phyloP scores from a whole-genome alignment of 2,113 vertebrate species.

The Cynopterus brachyotis region DNA sequence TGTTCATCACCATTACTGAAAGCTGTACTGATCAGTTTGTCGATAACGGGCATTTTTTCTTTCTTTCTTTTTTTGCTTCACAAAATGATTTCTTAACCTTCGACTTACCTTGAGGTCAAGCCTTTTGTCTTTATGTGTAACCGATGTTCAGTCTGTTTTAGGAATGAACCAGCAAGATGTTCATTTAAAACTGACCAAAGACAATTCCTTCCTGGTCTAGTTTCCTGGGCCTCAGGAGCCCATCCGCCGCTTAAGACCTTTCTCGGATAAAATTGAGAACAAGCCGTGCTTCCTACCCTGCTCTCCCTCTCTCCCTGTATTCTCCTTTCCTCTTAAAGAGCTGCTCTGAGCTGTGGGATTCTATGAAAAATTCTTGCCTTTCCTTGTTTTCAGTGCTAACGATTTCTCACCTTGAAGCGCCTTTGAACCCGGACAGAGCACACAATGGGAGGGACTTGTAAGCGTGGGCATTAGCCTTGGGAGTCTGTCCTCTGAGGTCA shows the following conservation, averaged over 20 bases:
- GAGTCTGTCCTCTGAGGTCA: slow-evolving; percentile 64
- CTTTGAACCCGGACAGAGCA: slow-evolving; percentile 85
- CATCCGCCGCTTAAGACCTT: slow-evolving; percentile 77
- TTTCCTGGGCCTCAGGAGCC: slow-evolving; percentile 61
- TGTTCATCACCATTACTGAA: slow-evolving; percentile 71
- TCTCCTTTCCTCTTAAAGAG: slow-evolving; percentile 64
- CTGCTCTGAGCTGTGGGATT: slow-evolving; percentile 79
- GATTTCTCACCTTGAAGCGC: slow-evolving; percentile 86
- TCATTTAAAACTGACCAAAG: slow-evolving; percentile 74
- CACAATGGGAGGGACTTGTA: slow-evolving; percentile 67
- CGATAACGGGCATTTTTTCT: slow-evolving; percentile 61
- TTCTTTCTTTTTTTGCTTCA: slow-evolving; percentile 4
- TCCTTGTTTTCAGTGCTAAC: slow-evolving; percentile 79
- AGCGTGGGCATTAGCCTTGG: slow-evolving; percentile 67
- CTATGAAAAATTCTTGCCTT: slow-evolving; percentile 85
- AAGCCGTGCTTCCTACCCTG: slow-evolving; percentile 64
- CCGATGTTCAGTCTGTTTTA: slow-evolving; percentile 69
- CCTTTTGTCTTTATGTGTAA: slow-evolving; percentile 59
- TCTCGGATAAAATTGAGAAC: slow-evolving; percentile 71
- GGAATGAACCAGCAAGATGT: slow-evolving; percentile 74
- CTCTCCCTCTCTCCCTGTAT: neutral
- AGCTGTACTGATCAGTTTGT: slow-evolving; percentile 63
- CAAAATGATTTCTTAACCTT: slow-evolving; percentile 52
- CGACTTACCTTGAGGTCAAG: slow-evolving; percentile 40
- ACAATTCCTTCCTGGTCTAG: slow-evolving; percentile 77